These are phyloP conservation scores for Scytalopus superciliaris DNA, from an alignment of 2,113 vertebrate genomes.

Conservation along the genomic window DNA sequence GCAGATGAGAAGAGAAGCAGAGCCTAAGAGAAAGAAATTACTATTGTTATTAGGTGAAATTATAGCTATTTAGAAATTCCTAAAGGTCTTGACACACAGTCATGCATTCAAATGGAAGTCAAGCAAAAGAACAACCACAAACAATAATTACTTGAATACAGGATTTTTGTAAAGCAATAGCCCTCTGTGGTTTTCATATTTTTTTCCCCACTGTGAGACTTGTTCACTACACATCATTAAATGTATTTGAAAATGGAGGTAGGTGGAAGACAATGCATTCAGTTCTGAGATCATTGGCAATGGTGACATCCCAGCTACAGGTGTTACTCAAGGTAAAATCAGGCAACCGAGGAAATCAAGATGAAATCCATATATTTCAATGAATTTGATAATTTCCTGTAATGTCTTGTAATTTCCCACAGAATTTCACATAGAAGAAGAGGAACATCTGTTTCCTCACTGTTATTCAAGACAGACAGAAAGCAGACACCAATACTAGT, in stretches of 20 bases:
- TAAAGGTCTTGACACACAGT: neutral
- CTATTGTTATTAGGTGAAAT: neutral
- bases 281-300: neutral
- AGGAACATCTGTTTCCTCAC: neutral
- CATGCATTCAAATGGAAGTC: neutral
- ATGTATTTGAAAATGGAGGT: neutral
- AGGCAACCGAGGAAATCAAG: neutral
- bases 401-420: neutral
- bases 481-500: neutral
- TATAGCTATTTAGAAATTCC: neutral
- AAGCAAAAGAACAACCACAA: neutral
- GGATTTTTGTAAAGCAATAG: neutral
- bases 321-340: neutral
- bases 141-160: conserved; percentile 3
- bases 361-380: neutral
- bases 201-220: neutral
- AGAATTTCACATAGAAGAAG: neutral
- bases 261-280: neutral
- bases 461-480: neutral
- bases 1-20: neutral
- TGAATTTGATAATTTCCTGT: neutral
- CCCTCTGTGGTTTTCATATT: neutral
- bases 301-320: neutral
- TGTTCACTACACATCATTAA: neutral
- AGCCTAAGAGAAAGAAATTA: neutral